Evolutionary conservation across 2,113 vertebrate species (phyloP), one percentile per base, ranked within the genome.

Genomic region (Empidonax alnorum): DNA sequence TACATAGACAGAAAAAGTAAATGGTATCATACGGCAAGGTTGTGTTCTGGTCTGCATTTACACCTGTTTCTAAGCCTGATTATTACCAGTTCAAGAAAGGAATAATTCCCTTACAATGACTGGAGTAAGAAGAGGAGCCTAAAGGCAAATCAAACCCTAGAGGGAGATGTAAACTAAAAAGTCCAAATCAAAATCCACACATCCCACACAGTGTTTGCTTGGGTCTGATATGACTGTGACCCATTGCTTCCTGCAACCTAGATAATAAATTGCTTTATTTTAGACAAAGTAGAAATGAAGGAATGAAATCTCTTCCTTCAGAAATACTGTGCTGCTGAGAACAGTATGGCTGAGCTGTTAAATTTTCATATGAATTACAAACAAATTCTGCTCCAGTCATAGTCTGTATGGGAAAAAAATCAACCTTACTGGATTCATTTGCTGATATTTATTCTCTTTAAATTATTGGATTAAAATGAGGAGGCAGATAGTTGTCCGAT

Each of bases 311-410:
- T 94, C 76, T 91, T 81, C 62, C 66, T 77, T 91, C 65, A 79
- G 71, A 93, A 50, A 33, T 55, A 28, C 14, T 93, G 41, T 75
- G 55, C 84, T 82, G 28, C 19, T 94, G 35, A 37, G 24, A 39
- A 61, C 35, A 27, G 25, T 82, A 66, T 85, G 76, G 41, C 62
- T 92, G 89, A 85, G 87, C 74, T 94, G 69, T 79, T 93, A 77
- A 77, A 94, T 94, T 91, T 87, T 96, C 62, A 21, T 47, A 61
- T 25, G 15, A 53, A 79, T 67, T 91, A 46, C 63, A 95, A 93
- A 87, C 11, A 53, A 16, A 3, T 58, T 94, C 5, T 12, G 35
- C 31, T 68, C 46, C 72, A 78, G 12, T 49, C 44, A 50, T 17
- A 23, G 44, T 25, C 71, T 83, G 10, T 19, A 27, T 30, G 6